phyloP scores from a whole-genome alignment of 2,113 vertebrate species.

The Talpa occidentalis region DNA sequence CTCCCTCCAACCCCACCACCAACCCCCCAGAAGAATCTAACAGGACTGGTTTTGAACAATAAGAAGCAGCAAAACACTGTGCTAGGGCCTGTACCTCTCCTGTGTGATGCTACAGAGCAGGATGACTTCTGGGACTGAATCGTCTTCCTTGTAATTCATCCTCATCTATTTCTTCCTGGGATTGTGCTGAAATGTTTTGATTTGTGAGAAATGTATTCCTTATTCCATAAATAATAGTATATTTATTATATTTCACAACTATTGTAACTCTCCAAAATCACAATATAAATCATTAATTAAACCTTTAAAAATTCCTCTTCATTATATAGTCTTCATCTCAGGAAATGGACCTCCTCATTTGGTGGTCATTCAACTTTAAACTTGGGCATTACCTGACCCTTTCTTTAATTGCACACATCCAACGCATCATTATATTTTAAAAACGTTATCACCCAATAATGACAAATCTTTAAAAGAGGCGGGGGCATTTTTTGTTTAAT shows the following conservation, averaged over 20 bases:
- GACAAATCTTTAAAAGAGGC: not conserved
- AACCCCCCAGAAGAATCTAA: too few species aligned
- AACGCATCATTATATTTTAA: not conserved
- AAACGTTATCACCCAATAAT: not conserved
- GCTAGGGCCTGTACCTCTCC: not conserved
- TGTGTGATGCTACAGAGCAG: not conserved
- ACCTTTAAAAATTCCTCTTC: not conserved
- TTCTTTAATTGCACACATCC: not conserved
- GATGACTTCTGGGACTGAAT: not conserved
- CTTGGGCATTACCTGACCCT: not conserved
- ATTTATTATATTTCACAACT: not conserved
- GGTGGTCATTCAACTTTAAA: conserved; percentile 5
- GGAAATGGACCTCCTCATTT: not conserved
- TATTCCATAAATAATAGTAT: not conserved
- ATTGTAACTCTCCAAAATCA: not conserved
- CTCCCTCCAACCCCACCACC: fast-evolving
- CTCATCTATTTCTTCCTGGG: not conserved
- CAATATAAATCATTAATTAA: not conserved
- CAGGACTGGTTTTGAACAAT: not conserved
- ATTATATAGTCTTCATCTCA: not conserved
- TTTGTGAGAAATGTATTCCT: not conserved
- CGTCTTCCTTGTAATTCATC: not conserved
- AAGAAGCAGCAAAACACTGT: not conserved
- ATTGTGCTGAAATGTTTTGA: not conserved
- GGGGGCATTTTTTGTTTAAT: not conserved